Evolutionary conservation across 2,797 vertebrate genomes (phyloP), one percentile per base, ranked within the genome.

Genomic region (Gallirallus australis): DNA sequence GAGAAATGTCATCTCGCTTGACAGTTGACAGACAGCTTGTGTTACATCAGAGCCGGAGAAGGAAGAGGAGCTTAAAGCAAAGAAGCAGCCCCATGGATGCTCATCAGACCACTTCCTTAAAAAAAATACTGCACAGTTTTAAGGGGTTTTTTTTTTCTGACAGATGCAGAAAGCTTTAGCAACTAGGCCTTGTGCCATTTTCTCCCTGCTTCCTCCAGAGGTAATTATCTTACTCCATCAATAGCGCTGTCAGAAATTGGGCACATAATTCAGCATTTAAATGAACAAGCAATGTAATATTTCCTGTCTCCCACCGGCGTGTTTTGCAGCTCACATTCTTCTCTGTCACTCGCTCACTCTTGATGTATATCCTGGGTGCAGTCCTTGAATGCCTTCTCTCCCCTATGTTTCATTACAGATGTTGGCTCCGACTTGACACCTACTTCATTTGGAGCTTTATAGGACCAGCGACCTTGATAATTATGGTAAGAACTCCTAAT

Each of bases 401-500:
- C 93, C 95, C 97, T 98, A 96, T 98, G 94, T 98, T 97, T 97
- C 97, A 89, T 97, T 98, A 97, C 98, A 99, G 99, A 98, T 99
- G 99, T 98, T 99, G 99, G 99, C 98, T 99, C 79, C 98, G 99
- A 94, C 98, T 99, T 98, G 99, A 99, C 98, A 99, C 99, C 90
- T 99, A 99, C 98, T 99, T 99, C 98, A 99, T 99, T 98, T 99
- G 99, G 99, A 99, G 99, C 98, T 99, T 99, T 98, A 99, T 99
- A 98, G 99, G 99, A 98, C 99, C 99, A 1, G 99, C 99, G 91
- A 99, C 99, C 98, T 98, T 99, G 98, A 99, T 99, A 98, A 99
- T 99, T 98, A 99, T 99, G 99, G 99, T 99, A 98, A 99, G 98
- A 97, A 96, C 95, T 96, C 94, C 97, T 98, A 98, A 99, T 99